Percentiles rank a stretch among this genome's conserved stretches.
phyloP scores from a whole-genome alignment of 1,140 invertebrate species.

The Drosophila ambigua region DNA sequence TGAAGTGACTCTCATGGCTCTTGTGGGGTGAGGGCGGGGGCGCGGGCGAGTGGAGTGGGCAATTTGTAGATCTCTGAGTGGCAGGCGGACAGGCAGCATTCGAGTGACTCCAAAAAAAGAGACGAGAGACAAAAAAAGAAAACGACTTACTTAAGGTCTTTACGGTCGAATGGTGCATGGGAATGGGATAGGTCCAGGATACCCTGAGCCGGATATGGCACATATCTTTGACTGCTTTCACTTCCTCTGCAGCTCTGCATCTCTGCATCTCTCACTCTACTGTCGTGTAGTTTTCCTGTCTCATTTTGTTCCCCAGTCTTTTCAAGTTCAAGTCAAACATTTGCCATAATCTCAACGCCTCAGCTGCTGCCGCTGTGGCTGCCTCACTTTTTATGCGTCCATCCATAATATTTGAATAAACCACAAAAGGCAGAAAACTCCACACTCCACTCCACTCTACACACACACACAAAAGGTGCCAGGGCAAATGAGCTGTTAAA shows the following conservation, averaged over 20 bases:
- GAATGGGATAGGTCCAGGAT: conserved; percentile 50
- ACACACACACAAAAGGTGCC: conserved; percentile 60
- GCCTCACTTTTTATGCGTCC: conserved; percentile 54
- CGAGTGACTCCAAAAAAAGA: conserved; percentile 16
- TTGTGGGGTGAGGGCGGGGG: too few relatives aligned
- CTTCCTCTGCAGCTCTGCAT: conserved; percentile 22
- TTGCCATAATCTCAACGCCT: conserved; percentile 72
- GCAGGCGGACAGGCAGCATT: conserved; percentile 23
- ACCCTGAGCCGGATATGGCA: conserved; percentile 65
- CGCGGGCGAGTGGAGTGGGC: conserved; percentile 10
- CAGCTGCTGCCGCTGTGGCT: conserved; percentile 31
- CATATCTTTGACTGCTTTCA: conserved; percentile 43
- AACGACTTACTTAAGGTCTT: conserved; percentile 67
- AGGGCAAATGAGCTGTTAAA: conserved; percentile 72
- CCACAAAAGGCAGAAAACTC: conserved; percentile 37
- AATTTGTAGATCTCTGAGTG: conserved; percentile 42
- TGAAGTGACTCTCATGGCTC: conserved; percentile 39
- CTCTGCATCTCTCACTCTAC: too few relatives aligned
- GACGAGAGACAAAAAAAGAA: conserved; percentile 19
- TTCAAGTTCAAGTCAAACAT: conserved; percentile 82
- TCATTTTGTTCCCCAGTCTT: conserved; percentile 13
- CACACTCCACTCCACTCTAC: conserved; percentile 7
- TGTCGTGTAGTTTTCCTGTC: not conserved
- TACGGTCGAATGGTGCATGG: conserved; percentile 18
- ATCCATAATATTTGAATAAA: conserved; percentile 53